Percentiles rank a stretch among this genome's conserved stretches.
Evolutionary conservation across 2,888 invertebrate species (phyloP).

Genomic region (Ornithoptera priamus): DNA sequence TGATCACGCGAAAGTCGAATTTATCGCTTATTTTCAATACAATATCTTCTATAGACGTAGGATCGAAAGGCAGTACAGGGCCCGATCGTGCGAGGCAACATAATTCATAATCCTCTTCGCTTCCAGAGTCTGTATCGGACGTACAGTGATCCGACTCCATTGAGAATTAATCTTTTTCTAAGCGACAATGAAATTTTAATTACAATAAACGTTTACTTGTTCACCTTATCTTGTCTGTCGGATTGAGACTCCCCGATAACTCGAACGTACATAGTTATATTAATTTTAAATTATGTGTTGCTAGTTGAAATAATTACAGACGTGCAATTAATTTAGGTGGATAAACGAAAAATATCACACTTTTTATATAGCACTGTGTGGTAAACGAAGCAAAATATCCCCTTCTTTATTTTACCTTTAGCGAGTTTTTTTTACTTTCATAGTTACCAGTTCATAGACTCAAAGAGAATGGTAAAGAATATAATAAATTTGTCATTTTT

Average conservation of each 20-base stretch:
- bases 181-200: not conserved
- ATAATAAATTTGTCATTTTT: no score
- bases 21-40: conserved; percentile 59
- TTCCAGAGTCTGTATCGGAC: conserved; percentile 48
- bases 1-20: conserved; percentile 64
- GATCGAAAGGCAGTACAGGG: conserved; percentile 55
- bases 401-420: no score
- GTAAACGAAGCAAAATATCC: no score
- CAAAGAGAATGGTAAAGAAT: no score
- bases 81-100: conserved; percentile 41
- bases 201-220: not conserved
- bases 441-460: no score
- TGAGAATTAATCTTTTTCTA: not conserved
- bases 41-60: conserved; percentile 54
- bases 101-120: conserved; percentile 45
- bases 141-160: conserved; percentile 41
- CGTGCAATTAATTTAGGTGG: no score
- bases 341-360: no score
- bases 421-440: no score
- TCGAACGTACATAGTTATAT: not conserved
- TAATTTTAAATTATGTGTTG: not conserved
- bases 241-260: not conserved
- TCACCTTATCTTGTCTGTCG: not conserved
- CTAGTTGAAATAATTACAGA: not conserved
- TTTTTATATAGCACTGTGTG: no score